Conservation (phyloP, 2,888 invertebrate genomes). For the Halictus quadricinctus region DNA sequence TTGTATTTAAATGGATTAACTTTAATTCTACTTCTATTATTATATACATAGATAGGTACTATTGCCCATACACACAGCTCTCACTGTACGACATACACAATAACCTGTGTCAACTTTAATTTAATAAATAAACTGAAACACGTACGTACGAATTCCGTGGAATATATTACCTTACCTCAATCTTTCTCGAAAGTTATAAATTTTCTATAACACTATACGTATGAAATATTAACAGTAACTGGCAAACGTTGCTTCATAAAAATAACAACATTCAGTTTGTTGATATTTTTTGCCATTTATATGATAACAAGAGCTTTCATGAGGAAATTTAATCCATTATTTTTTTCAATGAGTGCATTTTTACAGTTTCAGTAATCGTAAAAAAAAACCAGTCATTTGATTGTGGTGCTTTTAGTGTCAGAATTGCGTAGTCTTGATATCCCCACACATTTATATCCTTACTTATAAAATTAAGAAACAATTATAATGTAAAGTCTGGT, state of each 20-base stretch:
- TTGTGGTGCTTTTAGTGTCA: too few relatives aligned
- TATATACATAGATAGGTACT: constrained; percentile 79
- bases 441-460: too few relatives aligned
- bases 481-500: too few relatives aligned
- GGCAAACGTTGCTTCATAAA: too few relatives aligned
- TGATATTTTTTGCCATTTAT: background rate
- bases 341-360: too few relatives aligned
- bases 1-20: constrained; percentile 80
- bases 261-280: too few relatives aligned
- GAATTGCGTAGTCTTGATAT: too few relatives aligned
- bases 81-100: constrained; percentile 81
- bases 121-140: constrained; percentile 82
- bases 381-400: background rate
- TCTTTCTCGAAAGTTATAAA: background rate
- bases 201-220: too few relatives aligned
- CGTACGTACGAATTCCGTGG: constrained; percentile 78
- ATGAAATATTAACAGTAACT: too few relatives aligned
- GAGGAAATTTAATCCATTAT: too few relatives aligned
- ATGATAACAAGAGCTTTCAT: too few relatives aligned
- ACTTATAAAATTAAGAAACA: too few relatives aligned
- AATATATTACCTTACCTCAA: constrained; percentile 29
- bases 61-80: constrained; percentile 79
- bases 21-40: constrained; percentile 79
- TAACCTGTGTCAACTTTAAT: constrained; percentile 82
- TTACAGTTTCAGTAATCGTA: background rate